Evolutionary conservation across 2,797 vertebrate genomes (phyloP).

Genomic region (Anisognathus igniventris): DNA sequence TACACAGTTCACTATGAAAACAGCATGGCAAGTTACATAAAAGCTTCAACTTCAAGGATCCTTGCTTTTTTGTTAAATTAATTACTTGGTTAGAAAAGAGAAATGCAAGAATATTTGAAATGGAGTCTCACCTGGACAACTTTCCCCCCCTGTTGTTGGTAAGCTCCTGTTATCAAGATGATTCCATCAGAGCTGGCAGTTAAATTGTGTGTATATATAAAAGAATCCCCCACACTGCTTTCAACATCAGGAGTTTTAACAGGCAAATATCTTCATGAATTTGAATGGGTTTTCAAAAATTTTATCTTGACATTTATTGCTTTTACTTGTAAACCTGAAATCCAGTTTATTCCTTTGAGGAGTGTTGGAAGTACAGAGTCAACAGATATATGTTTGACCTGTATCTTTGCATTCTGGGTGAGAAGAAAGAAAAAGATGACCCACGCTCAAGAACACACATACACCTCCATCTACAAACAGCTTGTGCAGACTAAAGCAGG

Average conservation of each 20-base stretch:
- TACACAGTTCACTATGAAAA: conserved; percentile 1
- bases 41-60: conserved; percentile 32
- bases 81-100: conserved; percentile 29
- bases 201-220: background rate
- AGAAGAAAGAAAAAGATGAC: conserved; percentile 17
- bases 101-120: conserved; percentile 7
- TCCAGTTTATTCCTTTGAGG: conserved; percentile 38
- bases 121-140: conserved; percentile 28
- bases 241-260: conserved; percentile 1
- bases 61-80: background rate
- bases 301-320: conserved; percentile 44
- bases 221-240: conserved; percentile 14
- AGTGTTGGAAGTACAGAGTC: background rate
- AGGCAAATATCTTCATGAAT: conserved; percentile 21
- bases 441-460: background rate
- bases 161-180: conserved; percentile 3
- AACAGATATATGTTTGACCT: conserved; percentile 7
- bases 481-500: conserved; percentile 16
- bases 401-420: conserved; percentile 7
- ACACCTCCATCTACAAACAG: conserved; percentile 31
- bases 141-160: background rate
- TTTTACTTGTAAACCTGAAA: conserved; percentile 58
- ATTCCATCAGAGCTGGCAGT: conserved; percentile 25
- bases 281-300: conserved; percentile 41
- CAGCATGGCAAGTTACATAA: conserved; percentile 46